Evolutionary conservation across 2,797 vertebrate genomes (phyloP).

Genomic region (Malacoctenus gilli): DNA sequence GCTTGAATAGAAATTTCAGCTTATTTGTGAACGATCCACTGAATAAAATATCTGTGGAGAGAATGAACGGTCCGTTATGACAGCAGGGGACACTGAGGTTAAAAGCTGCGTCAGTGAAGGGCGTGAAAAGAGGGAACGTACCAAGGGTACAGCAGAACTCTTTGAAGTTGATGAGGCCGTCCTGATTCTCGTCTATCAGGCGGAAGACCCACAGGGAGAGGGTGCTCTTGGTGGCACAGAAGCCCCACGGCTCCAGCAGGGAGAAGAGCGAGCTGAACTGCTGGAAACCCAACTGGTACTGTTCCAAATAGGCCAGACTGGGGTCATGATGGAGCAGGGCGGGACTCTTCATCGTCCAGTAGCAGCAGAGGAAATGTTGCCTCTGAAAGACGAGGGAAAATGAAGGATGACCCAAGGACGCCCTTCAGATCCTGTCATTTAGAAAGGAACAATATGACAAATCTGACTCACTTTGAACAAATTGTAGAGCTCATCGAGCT

Average conservation of each 20-base stretch:
- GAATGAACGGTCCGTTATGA: slow-evolving; percentile 37
- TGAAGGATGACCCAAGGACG: too few relatives aligned
- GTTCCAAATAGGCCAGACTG: slow-evolving; percentile 94
- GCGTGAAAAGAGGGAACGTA: slow-evolving; percentile 53
- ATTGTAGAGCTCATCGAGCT: slow-evolving; percentile 91
- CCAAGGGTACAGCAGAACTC: slow-evolving; percentile 91
- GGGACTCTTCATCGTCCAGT: slow-evolving; percentile 87
- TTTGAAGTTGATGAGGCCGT: slow-evolving; percentile 94
- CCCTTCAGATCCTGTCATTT: too few relatives aligned
- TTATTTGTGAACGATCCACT: slow-evolving; percentile 94
- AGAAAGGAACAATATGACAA: too few relatives aligned
- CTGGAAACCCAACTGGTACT: slow-evolving; percentile 92
- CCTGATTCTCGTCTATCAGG: slow-evolving; percentile 89
- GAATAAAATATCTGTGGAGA: slow-evolving; percentile 88
- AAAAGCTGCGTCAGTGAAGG: not conserved
- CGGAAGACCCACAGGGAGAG: slow-evolving; percentile 91
- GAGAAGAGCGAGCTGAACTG: slow-evolving; percentile 90
- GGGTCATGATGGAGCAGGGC: slow-evolving; percentile 91
- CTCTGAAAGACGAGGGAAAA: too few relatives aligned
- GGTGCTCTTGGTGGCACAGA: slow-evolving; percentile 84
- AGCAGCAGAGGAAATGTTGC: slow-evolving; percentile 95
- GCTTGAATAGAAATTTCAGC: slow-evolving; percentile 95
- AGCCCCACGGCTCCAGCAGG: slow-evolving; percentile 92
- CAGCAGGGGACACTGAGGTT: not conserved
- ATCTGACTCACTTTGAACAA: slow-evolving; percentile 95